Base-by-base conservation (phyloP, 2,797 vertebrate genomes). In the Gymnoscopelus braueri region DNA sequence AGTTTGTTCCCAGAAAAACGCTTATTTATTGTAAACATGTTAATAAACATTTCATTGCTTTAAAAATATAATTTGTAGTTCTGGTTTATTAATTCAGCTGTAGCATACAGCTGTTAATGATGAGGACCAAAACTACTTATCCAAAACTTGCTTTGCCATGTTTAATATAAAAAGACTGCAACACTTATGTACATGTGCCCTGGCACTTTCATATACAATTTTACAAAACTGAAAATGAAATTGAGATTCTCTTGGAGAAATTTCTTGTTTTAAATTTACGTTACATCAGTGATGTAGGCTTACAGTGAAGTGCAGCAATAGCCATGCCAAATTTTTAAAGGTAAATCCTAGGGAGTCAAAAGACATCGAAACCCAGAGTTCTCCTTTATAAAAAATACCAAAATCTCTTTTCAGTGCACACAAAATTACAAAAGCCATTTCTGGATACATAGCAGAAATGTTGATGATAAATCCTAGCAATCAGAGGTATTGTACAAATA, bases 351-450 rank as follows among this genome's bases (percentile, higher is more conserved):
- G 39, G 26, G 69, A 78, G 69, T 75, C 60, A 86, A 90, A 87
- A 86, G 77, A 69, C 79, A 81, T 86, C 69, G 66, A 83, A 81
- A 74, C 69, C 79, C 77, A 75, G 75, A 88, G 71, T 69, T 74
- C 63, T 81, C 74, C 77, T 90, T 92, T 94, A 93, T 88, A 94
- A 93, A 93, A 94, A 93, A 93, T 93, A 93, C 90, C 91, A 93
- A 96, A 95, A 96, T 95, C 94, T 96, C 93, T 94, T 73, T 84
- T 91, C 84, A 92, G 90, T 92, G 91, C 86, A 90, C 90, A 93
- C 87, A 94, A 91, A 92, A 92, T 84, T 91, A 93, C 82, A 96
- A 96, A 97, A 96, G 87, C 84, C 82, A 89, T 88, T 92, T 95
- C 95, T 93, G 94, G 84, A 77, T 83, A 95, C 84, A 86, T 60